Base-by-base conservation (phyloP, 1,140 invertebrate genomes). In the Plutomurus gul region DNA sequence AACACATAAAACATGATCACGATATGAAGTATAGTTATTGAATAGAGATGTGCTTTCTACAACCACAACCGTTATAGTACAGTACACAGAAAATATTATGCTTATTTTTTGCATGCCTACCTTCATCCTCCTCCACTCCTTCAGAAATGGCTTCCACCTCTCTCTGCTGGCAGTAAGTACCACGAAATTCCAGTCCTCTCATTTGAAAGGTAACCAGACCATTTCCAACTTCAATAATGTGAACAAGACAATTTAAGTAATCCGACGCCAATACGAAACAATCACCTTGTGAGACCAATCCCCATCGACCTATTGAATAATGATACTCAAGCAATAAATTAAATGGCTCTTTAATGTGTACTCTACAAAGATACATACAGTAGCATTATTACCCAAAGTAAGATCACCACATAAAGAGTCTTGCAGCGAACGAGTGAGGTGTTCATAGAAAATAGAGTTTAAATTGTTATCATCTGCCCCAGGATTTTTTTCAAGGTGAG, bases 381-480 rank as follows among this genome's bases (percentile, higher is more conserved):
- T n/a, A n/a, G n/a, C n/a, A n/a, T n/a, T n/a, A n/a, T 88, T 85
- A 47, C 96, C 97, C 81, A 99, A 87, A 75, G 93, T 90, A 20
- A 99, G 88, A 88, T 99, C 97, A 0, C 98, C 97, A 86, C 95
- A 98, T 1, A 99, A 88, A 71, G 95, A 97, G 87, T 97, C 95
- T 86, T 99, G 98, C 40, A 99, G 87, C 0, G 96, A 98, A 39
- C 96, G 91, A 0, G 97, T 99, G 18, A 99, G 88, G 87, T 99
- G 98, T 88, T 99, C 98, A 85, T 99, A 99, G 88, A 99, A 99
- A 85, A 99, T 99, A 0, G 97, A 98, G 87, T 99, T 99, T 13
- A 99, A 87, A 87, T 99, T 99, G 87, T 99, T 99, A 85, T 99
- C 97, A 87, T 99, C 98, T 82, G 95, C 93, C 65, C 95, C 95